A percentile compares a stretch with the other conserved stretches of the same genome.
Evolutionary conservation across 1,140 invertebrate species (phyloP).

Genomic region (Phymastichus coffea): DNA sequence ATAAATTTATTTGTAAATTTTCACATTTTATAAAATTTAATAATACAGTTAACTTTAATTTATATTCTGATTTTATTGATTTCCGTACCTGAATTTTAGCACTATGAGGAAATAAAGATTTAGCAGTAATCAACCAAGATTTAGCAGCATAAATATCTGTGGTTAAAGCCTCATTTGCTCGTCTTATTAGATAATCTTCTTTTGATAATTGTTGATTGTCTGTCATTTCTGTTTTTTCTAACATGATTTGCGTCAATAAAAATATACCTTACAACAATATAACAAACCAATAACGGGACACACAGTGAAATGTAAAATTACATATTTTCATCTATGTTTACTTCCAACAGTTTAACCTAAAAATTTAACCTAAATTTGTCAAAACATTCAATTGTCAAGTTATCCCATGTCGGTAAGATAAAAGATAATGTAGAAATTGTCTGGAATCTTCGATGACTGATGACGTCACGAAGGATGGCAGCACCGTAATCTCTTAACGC

Average conservation of each 20-base stretch:
- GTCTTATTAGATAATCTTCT: constrained; percentile 77
- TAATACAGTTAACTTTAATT: too few relatives aligned
- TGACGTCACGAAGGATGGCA: neutral
- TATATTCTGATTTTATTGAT: too few relatives aligned
- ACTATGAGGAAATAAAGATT: constrained; percentile 81
- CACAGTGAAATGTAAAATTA: neutral
- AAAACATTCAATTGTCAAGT: too few relatives aligned
- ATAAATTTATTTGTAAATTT: neutral
- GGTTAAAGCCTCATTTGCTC: constrained; percentile 71
- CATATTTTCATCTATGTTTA: constrained; percentile 10
- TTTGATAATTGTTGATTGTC: constrained; percentile 56
- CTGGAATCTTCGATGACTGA: too few relatives aligned
- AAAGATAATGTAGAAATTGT: too few relatives aligned
- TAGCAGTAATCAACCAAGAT: constrained; percentile 89
- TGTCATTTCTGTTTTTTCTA: constrained; percentile 38
- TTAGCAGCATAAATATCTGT: constrained; percentile 76
- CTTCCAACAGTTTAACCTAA: constrained; percentile 7
- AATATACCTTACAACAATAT: too few relatives aligned
- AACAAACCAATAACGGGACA: too few relatives aligned
- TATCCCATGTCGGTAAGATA: neutral
- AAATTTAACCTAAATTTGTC: constrained; percentile 3
- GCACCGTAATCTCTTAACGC: too few relatives aligned
- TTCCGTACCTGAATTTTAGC: constrained; percentile 81
- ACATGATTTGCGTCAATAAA: too few relatives aligned
- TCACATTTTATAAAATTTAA: too few relatives aligned